Conservation (phyloP, 2,113 vertebrate genomes). For the Plotosus lineatus region DNA sequence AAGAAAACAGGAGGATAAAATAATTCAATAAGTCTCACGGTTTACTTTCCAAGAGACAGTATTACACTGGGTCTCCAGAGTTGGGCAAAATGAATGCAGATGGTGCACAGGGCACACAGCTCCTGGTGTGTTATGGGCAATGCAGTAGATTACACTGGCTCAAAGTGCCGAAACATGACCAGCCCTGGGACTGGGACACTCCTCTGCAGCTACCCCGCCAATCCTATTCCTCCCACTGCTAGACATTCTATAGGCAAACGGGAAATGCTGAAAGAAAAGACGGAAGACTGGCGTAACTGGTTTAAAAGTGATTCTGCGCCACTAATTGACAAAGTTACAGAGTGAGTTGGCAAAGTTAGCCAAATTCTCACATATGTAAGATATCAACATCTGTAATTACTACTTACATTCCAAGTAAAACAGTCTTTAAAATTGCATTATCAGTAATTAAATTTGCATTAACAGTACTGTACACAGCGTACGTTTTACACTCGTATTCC, state of each 20-base stretch:
- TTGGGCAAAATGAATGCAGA: conserved; percentile 43
- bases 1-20: conserved; percentile 49
- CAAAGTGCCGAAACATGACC: conserved; percentile 41
- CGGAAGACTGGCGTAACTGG: conserved; percentile 23
- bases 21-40: conserved; percentile 49
- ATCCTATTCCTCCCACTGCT: conserved; percentile 40
- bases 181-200: conserved; percentile 36
- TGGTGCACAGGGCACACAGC: conserved; percentile 22
- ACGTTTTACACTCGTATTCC: conserved; percentile 12
- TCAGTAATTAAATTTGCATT: conserved; percentile 27
- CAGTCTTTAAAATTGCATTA: conserved; percentile 37
- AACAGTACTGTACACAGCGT: neutral
- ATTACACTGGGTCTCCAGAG: conserved; percentile 40
- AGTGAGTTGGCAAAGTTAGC: conserved; percentile 15
- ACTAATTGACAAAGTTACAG: conserved; percentile 24
- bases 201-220: conserved; percentile 33
- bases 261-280: conserved; percentile 24
- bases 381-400: conserved; percentile 16
- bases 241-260: conserved; percentile 40
- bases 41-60: conserved; percentile 44
- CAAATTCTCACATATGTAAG: neutral
- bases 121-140: conserved; percentile 41
- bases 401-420: neutral
- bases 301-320: conserved; percentile 33
- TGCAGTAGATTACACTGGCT: conserved; percentile 44